Evolutionary conservation across 2,888 invertebrate species (phyloP).

Genomic region (Elysia crispata): DNA sequence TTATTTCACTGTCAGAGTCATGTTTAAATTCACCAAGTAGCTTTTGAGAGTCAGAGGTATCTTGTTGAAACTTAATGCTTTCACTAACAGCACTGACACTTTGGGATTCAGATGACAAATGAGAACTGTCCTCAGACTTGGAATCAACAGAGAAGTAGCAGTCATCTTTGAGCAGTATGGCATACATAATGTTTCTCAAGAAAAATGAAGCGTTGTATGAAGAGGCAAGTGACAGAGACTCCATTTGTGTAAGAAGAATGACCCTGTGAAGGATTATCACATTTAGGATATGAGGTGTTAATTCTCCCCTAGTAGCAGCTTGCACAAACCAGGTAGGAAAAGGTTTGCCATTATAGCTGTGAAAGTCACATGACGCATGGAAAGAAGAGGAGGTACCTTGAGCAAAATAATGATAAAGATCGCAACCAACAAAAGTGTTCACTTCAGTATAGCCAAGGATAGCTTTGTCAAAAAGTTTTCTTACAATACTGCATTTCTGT

Average conservation of each 20-base stretch:
- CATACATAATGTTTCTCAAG: slow-evolving; percentile 71
- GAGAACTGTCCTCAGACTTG: not conserved
- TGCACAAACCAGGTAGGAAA: slow-evolving; percentile 84
- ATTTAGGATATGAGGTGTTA: slow-evolving; percentile 84
- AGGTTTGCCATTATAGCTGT: slow-evolving; percentile 55
- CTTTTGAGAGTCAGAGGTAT: too few species aligned
- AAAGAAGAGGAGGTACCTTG: slow-evolving; percentile 11
- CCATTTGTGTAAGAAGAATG: slow-evolving; percentile 62
- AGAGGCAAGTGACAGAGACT: slow-evolving; percentile 53
- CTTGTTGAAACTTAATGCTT: too few species aligned
- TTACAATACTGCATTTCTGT: slow-evolving; percentile 57
- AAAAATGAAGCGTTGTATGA: slow-evolving; percentile 64
- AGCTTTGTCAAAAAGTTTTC: slow-evolving; percentile 63
- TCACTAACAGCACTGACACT: not conserved
- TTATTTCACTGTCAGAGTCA: too few species aligned
- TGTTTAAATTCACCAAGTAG: not conserved
- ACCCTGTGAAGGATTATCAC: slow-evolving; percentile 66
- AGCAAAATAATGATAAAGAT: slow-evolving; percentile 51
- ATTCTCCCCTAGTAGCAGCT: slow-evolving; percentile 81
- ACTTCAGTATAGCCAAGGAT: slow-evolving; percentile 67
- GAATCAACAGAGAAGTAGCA: not conserved
- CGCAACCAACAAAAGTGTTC: slow-evolving; percentile 51
- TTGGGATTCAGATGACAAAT: not conserved
- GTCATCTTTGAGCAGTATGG: slow-evolving; percentile 64
- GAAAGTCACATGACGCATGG: slow-evolving; percentile 27